These are phyloP conservation scores for Chironomus riparius DNA, from an alignment of 2,888 invertebrate species.

Conservation along the genomic window DNA sequence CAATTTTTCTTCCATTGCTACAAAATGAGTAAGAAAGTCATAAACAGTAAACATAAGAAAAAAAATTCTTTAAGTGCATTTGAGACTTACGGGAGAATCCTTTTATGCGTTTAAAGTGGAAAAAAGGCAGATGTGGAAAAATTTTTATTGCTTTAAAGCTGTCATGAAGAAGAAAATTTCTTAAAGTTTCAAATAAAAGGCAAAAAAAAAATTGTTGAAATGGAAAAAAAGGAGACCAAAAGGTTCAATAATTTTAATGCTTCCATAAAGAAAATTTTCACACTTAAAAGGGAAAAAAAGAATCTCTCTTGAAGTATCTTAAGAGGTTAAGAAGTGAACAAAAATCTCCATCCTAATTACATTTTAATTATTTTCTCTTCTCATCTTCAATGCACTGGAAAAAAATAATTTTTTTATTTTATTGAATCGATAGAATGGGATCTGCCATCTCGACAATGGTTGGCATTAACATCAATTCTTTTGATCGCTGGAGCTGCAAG, in stretches of 20 bases:
- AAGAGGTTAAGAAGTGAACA: background rate
- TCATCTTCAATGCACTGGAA: background rate
- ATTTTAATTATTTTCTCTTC: conserved; percentile 12
- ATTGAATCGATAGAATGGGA: conserved; percentile 44
- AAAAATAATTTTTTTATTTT: background rate
- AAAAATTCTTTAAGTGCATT: background rate
- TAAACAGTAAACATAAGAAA: background rate
- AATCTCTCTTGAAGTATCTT: background rate
- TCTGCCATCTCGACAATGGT: conserved; percentile 58
- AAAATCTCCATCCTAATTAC: conserved; percentile 1
- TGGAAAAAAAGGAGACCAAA: background rate
- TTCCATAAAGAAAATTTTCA: background rate
- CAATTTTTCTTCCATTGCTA: background rate
- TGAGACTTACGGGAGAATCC: background rate
- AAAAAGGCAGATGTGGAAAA: background rate
- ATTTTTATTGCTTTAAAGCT: background rate
- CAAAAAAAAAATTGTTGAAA: background rate
- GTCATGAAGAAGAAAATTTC: too few relatives aligned
- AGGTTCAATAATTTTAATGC: background rate
- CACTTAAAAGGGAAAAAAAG: background rate
- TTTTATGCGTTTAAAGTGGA: background rate
- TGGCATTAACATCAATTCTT: conserved; percentile 65
- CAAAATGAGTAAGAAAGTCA: background rate
- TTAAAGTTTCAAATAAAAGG: background rate
- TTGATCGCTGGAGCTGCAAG: conserved; percentile 70